Percentiles rank a stretch among this genome's conserved stretches.
Evolutionary conservation across 2,797 vertebrate genomes (phyloP).

Genomic region (Lycodopsis pacificus): DNA sequence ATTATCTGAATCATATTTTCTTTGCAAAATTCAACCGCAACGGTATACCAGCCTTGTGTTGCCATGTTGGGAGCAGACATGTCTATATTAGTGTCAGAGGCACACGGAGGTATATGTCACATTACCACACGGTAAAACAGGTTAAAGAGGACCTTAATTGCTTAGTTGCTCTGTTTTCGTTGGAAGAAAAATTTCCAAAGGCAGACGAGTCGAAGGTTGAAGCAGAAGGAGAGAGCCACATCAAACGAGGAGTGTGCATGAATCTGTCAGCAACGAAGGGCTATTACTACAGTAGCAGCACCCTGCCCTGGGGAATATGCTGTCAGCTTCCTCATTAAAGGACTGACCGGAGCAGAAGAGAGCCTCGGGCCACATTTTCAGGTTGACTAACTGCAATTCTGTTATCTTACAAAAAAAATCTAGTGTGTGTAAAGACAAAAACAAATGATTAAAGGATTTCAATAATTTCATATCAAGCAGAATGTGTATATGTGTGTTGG

Average conservation of each 20-base stretch:
- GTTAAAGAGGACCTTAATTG: slow-evolving; percentile 77
- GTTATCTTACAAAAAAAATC: slow-evolving; percentile 7
- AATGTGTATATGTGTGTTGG: slow-evolving; percentile 23
- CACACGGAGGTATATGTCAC: slow-evolving; percentile 65
- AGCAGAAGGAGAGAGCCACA: slow-evolving; percentile 76
- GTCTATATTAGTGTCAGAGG: slow-evolving; percentile 68
- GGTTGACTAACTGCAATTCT: slow-evolving; percentile 21
- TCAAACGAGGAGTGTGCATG: slow-evolving; percentile 78
- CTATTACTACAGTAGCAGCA: slow-evolving; percentile 82
- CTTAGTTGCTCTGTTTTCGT: slow-evolving; percentile 57
- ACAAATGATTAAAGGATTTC: not conserved
- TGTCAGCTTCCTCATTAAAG: slow-evolving; percentile 82
- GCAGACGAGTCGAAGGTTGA: slow-evolving; percentile 62
- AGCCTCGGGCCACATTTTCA: slow-evolving; percentile 52
- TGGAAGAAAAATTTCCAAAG: slow-evolving; percentile 63
- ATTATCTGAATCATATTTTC: slow-evolving; percentile 3
- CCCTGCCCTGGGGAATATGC: slow-evolving; percentile 72
- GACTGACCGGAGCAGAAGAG: slow-evolving; percentile 68
- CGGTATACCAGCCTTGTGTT: slow-evolving; percentile 1
- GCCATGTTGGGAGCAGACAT: slow-evolving; percentile 55
- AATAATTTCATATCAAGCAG: slow-evolving; percentile 5
- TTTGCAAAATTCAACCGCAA: slow-evolving; percentile 4
- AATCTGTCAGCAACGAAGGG: slow-evolving; percentile 84
- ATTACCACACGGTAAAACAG: slow-evolving; percentile 72
- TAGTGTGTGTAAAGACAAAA: not conserved